Evolutionary conservation across 1,140 invertebrate species (phyloP).

Genomic region (Andricus grossulariae): DNA sequence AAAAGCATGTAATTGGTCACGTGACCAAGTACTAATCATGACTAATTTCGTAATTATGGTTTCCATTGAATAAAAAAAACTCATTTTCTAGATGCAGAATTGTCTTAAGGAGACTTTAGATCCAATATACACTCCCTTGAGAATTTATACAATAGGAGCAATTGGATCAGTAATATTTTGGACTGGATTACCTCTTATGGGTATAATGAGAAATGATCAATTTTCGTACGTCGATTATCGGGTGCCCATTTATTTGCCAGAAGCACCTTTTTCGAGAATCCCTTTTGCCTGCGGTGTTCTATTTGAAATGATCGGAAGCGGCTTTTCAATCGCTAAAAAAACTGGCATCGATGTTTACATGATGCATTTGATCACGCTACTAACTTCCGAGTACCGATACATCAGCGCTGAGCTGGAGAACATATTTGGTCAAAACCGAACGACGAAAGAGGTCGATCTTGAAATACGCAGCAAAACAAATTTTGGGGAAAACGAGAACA

Average conservation of each 20-base stretch:
- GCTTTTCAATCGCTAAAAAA: slow-evolving; percentile 39
- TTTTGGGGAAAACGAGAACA: neutral
- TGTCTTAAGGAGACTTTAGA: neutral
- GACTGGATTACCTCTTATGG: slow-evolving; percentile 1
- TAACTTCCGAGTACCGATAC: slow-evolving; percentile 53
- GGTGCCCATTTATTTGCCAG: slow-evolving; percentile 41
- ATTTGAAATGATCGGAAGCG: slow-evolving; percentile 32
- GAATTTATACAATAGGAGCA: slow-evolving; percentile 33
- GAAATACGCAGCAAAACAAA: neutral
- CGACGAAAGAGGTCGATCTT: neutral
- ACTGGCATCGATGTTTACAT: slow-evolving; percentile 50
- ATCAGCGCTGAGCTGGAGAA: slow-evolving; percentile 26
- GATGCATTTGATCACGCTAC: slow-evolving; percentile 48
- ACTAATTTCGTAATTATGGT: too few species aligned
- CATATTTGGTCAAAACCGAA: slow-evolving; percentile 4
- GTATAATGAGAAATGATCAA: slow-evolving; percentile 7
- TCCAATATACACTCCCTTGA: slow-evolving; percentile 31
- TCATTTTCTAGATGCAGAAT: neutral
- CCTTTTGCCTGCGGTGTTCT: slow-evolving; percentile 27
- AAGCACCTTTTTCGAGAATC: slow-evolving; percentile 33
- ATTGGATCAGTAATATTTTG: slow-evolving; percentile 31
- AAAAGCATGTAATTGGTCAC: too few species aligned
- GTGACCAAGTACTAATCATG: too few species aligned
- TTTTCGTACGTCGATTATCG: slow-evolving; percentile 47
- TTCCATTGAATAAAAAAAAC: neutral